These are phyloP conservation scores for Falco peregrinus DNA, from an alignment of 2,797 vertebrate genomes.

Conservation along the genomic window DNA sequence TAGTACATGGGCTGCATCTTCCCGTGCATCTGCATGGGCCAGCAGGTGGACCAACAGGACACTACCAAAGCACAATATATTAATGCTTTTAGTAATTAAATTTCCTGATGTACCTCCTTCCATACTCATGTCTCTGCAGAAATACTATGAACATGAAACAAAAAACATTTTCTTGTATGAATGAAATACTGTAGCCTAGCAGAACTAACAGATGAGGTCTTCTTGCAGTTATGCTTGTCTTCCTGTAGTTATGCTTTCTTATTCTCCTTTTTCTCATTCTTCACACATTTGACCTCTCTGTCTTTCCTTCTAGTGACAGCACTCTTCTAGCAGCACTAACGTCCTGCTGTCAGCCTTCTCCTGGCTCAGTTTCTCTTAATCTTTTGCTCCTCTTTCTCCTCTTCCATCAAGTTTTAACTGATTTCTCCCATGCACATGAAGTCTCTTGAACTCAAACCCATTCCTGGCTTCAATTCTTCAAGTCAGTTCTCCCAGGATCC, in stretches of 20 bases:
- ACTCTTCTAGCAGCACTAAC: background rate
- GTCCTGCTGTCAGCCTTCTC: background rate
- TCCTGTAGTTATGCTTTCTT: background rate
- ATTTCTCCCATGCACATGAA: background rate
- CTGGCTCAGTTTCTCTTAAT: background rate
- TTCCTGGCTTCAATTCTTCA: background rate
- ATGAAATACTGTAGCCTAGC: background rate
- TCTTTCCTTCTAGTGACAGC: background rate
- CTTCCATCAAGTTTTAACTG: background rate
- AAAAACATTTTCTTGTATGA: background rate
- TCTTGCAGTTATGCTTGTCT: background rate
- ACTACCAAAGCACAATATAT: background rate
- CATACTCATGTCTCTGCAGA: background rate
- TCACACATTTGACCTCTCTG: background rate
- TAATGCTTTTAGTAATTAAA: background rate
- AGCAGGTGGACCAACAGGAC: background rate
- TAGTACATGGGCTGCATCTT: background rate
- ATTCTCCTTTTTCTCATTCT: background rate
- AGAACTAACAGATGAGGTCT: background rate
- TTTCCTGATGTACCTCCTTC: background rate
- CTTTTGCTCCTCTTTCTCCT: background rate
- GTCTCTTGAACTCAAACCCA: background rate
- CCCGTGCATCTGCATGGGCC: background rate
- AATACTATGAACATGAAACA: background rate
- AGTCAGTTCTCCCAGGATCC: background rate